A percentile compares a stretch with the other conserved stretches of the same genome.
Conservation (phyloP, 2,888 invertebrate genomes). For the Andrena marginata region DNA sequence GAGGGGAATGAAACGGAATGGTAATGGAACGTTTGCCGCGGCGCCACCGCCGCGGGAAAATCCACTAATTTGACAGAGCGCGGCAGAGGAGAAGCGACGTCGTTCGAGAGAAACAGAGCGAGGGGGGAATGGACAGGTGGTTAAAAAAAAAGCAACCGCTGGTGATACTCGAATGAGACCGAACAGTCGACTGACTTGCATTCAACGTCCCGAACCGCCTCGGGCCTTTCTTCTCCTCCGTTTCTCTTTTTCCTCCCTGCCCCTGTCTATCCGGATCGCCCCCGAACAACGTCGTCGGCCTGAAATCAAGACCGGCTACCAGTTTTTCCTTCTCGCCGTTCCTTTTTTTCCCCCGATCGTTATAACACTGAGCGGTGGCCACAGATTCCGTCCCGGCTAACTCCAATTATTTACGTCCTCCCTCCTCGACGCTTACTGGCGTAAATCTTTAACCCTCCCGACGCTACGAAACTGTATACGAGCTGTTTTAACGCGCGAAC, state of each 20-base stretch:
- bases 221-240: slow-evolving; percentile 34
- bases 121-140: slow-evolving; percentile 28
- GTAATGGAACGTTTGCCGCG: slow-evolving; percentile 65
- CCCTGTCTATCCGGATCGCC: slow-evolving; percentile 37
- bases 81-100: slow-evolving; percentile 21
- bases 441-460: neutral
- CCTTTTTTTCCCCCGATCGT: slow-evolving; percentile 65
- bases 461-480: no score
- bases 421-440: neutral
- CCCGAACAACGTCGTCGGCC: slow-evolving; percentile 30
- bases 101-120: neutral
- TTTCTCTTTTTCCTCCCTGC: neutral
- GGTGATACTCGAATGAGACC: slow-evolving; percentile 61
- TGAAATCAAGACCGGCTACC: slow-evolving; percentile 74
- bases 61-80: slow-evolving; percentile 62
- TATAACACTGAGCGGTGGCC: slow-evolving; percentile 70
- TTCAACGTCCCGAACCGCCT: slow-evolving; percentile 62
- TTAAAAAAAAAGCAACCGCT: slow-evolving; percentile 45
- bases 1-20: slow-evolving; percentile 47
- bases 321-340: slow-evolving; percentile 40
- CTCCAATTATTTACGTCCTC: slow-evolving; percentile 72
- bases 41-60: slow-evolving; percentile 57
- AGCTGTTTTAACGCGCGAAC: no score
- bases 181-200: slow-evolving; percentile 62
- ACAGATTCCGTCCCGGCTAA: slow-evolving; percentile 68